A percentile compares a stretch with the other conserved stretches of the same genome.
Evolutionary conservation across 2,113 vertebrate species (phyloP).

Genomic region (Apeltes quadracus): DNA sequence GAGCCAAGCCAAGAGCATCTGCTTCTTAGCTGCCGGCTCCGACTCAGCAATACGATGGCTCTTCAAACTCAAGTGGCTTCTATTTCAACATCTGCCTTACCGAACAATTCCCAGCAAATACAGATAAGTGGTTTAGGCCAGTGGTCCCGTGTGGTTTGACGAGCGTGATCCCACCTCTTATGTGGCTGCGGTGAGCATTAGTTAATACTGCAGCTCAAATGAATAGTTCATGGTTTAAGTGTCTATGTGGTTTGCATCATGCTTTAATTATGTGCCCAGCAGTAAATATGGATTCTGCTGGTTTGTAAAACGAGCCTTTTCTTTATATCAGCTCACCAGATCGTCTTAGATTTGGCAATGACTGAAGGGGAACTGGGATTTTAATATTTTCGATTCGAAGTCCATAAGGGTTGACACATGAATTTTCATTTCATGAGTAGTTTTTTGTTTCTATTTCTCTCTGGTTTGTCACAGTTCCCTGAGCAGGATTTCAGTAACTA

Average conservation of each 20-base stretch:
- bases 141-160: constrained; percentile 6
- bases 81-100: constrained; percentile 20
- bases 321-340: constrained; percentile 58
- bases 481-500: constrained; percentile 4
- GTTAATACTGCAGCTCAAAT: constrained; percentile 57
- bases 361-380: constrained; percentile 60
- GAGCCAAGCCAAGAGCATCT: constrained; percentile 38
- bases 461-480: constrained; percentile 18
- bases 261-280: constrained; percentile 57
- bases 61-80: constrained; percentile 47
- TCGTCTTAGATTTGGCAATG: constrained; percentile 50
- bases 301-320: constrained; percentile 36
- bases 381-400: constrained; percentile 25
- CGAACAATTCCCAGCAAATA: constrained; percentile 25
- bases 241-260: constrained; percentile 47
- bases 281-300: constrained; percentile 37
- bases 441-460: constrained; percentile 1
- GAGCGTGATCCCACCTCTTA: constrained; percentile 25
- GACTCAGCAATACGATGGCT: constrained; percentile 30
- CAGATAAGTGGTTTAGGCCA: constrained; percentile 39
- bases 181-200: constrained; percentile 37
- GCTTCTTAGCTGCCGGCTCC: constrained; percentile 34
- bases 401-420: constrained; percentile 5
- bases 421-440: constrained; percentile 31
- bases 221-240: constrained; percentile 62